phyloP scores from a whole-genome alignment of 2,797 vertebrate species.

The Etheostoma nigrum region DNA sequence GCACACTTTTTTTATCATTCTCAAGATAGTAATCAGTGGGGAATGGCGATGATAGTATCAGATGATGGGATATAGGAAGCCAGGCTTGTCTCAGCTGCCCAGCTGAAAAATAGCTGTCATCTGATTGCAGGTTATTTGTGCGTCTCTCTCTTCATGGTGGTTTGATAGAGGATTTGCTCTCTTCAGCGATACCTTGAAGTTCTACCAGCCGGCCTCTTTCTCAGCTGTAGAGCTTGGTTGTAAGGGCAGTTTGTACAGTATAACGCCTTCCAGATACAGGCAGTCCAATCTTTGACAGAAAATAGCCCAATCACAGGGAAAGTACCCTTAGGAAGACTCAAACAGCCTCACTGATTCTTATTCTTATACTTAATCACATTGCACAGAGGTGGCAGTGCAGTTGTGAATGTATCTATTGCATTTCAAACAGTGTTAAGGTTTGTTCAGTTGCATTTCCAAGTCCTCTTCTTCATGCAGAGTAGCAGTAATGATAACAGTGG shows the following conservation, averaged over 20 bases:
- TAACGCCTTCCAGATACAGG: slow-evolving; percentile 8
- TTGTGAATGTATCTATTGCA: slow-evolving; percentile 44
- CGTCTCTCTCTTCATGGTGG: not conserved
- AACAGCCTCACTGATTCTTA: slow-evolving; percentile 29
- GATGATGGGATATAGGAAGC: not conserved
- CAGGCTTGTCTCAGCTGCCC: not conserved
- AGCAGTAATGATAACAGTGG: slow-evolving; percentile 56
- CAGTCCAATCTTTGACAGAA: slow-evolving; percentile 20
- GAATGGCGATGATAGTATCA: slow-evolving; percentile 37
- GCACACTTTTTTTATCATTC: slow-evolving; percentile 33
- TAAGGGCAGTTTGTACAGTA: not conserved
- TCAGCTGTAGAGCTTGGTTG: slow-evolving; percentile 11
- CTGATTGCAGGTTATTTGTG: slow-evolving; percentile 10
- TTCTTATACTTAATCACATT: slow-evolving; percentile 30
- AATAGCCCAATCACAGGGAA: slow-evolving; percentile 24
- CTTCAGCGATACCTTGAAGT: not conserved
- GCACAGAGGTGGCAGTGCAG: slow-evolving; percentile 8
- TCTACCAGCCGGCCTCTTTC: slow-evolving; percentile 7
- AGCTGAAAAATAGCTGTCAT: slow-evolving; percentile 28
- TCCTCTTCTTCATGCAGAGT: slow-evolving; percentile 47
- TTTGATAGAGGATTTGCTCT: slow-evolving; percentile 19
- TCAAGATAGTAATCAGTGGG: slow-evolving; percentile 46
- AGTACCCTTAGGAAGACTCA: slow-evolving; percentile 28
- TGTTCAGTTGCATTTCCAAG: slow-evolving; percentile 41
- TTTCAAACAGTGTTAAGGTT: slow-evolving; percentile 51